Percentiles rank a stretch among this genome's conserved stretches.
Evolutionary conservation across 37 sponge, comb jelly and placozoan genomes (phyloP).

Genomic region (Dysidea cf. avara): DNA sequence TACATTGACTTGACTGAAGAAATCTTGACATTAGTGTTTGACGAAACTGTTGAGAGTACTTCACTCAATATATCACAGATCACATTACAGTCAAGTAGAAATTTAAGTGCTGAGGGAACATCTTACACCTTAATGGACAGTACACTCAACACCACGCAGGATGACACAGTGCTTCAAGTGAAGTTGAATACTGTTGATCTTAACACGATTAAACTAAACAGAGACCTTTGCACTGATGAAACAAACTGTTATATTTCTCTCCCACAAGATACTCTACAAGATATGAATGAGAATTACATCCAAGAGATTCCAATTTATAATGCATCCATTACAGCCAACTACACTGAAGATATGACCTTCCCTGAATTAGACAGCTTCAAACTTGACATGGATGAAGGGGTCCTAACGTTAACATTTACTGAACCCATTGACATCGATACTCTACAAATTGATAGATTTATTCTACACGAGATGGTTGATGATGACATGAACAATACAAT

Average conservation of each 20-base stretch:
- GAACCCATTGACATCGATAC: conserved; percentile 68
- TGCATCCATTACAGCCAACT: conserved; percentile 21
- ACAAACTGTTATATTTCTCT: conserved; percentile 61
- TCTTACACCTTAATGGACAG: conserved; percentile 51
- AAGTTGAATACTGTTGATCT: conserved; percentile 56
- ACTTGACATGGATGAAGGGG: conserved; percentile 74
- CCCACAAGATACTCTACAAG: conserved; percentile 37
- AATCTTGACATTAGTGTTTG: conserved; percentile 60
- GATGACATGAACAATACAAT: conserved; percentile 38
- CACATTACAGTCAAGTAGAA: conserved; percentile 47
- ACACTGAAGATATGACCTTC: conserved; percentile 58
- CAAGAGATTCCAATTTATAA: conserved; percentile 8
- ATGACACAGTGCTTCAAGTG: conserved; percentile 52
- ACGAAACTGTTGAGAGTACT: conserved; percentile 69
- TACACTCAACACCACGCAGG: conserved; percentile 2
- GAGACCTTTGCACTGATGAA: conserved; percentile 49
- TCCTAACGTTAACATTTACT: conserved; percentile 55
- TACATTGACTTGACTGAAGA: conserved; percentile 56
- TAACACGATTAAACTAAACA: conserved; percentile 68
- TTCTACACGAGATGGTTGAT: conserved; percentile 30
- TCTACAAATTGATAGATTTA: conserved; percentile 40
- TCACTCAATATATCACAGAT: conserved; percentile 53
- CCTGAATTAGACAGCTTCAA: conserved; percentile 48
- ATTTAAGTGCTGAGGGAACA: background rate
- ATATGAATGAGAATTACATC: conserved; percentile 77